phyloP scores from a whole-genome alignment of 2,888 invertebrate species.

The Noctua pronuba region DNA sequence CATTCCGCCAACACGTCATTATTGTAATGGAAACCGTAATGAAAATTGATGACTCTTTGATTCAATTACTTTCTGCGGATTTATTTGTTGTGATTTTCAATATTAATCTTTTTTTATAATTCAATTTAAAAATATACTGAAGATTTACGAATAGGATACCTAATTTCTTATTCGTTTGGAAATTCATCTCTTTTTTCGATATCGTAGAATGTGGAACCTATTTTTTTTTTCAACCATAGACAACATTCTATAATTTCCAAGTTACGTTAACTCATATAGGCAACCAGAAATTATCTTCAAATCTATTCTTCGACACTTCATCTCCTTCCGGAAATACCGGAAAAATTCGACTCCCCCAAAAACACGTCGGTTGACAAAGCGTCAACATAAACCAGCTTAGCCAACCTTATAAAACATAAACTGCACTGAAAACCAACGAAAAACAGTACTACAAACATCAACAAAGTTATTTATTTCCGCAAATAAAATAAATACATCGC shows the following conservation, averaged over 20 bases:
- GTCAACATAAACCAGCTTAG: neutral
- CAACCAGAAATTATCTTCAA: constrained; percentile 29
- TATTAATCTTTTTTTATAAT: neutral
- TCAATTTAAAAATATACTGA: neutral
- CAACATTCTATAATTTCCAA: neutral
- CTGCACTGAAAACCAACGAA: constrained; percentile 55
- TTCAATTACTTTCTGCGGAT: constrained; percentile 39
- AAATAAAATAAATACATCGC: constrained; percentile 85
- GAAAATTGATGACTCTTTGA: constrained; percentile 56
- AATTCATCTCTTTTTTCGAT: neutral
- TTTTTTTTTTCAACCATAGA: neutral
- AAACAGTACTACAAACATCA: constrained; percentile 70
- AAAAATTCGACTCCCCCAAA: neutral
- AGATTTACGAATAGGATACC: neutral
- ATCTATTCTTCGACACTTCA: constrained; percentile 7
- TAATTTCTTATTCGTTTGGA: neutral
- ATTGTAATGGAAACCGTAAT: constrained; percentile 59
- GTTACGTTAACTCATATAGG: neutral
- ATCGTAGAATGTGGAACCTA: rapidly evolving
- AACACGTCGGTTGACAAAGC: neutral
- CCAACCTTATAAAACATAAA: constrained; percentile 37
- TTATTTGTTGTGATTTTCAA: constrained; percentile 17
- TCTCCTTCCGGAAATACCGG: neutral
- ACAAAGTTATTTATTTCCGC: constrained; percentile 77
- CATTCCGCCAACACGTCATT: constrained; percentile 37